Conservation (phyloP, 2,113 vertebrate species). For the Choloepus hoffmanni region DNA sequence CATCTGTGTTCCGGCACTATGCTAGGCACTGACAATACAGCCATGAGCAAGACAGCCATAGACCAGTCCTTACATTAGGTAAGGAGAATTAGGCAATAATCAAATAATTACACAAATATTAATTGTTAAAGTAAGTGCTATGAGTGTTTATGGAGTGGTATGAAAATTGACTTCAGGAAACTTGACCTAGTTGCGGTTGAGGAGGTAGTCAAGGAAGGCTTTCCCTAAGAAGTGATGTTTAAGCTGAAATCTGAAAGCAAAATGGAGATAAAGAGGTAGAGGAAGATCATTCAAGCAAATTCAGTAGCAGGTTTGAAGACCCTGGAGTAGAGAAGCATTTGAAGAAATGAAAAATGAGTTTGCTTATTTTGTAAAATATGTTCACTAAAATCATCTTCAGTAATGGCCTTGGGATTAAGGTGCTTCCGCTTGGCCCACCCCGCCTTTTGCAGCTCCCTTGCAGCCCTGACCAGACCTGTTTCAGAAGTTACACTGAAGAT, state of each 20-base stretch:
- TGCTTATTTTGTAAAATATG: conserved; percentile 41
- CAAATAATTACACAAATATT: background rate
- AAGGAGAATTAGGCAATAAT: background rate
- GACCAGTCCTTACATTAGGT: background rate
- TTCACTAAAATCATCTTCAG: too few species aligned
- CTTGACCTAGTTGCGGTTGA: background rate
- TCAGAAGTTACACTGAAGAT: too few species aligned
- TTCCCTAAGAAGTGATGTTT: conserved; percentile 37
- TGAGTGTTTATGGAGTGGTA: background rate
- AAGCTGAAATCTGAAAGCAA: conserved; percentile 53
- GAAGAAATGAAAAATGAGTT: conserved; percentile 42
- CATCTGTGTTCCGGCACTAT: background rate
- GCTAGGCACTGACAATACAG: background rate
- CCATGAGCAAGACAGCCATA: background rate
- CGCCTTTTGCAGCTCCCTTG: too few species aligned
- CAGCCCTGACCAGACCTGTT: too few species aligned
- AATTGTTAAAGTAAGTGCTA: conserved; percentile 6
- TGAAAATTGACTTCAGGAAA: background rate
- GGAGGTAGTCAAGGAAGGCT: background rate
- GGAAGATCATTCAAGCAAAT: conserved; percentile 5
- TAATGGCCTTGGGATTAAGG: too few species aligned
- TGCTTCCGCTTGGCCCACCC: too few species aligned
- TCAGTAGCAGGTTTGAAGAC: conserved; percentile 12
- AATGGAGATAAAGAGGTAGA: background rate
- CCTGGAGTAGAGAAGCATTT: background rate